Evolutionary conservation across 2,888 invertebrate genomes (phyloP).

Genomic region (Euzophera pinguis): DNA sequence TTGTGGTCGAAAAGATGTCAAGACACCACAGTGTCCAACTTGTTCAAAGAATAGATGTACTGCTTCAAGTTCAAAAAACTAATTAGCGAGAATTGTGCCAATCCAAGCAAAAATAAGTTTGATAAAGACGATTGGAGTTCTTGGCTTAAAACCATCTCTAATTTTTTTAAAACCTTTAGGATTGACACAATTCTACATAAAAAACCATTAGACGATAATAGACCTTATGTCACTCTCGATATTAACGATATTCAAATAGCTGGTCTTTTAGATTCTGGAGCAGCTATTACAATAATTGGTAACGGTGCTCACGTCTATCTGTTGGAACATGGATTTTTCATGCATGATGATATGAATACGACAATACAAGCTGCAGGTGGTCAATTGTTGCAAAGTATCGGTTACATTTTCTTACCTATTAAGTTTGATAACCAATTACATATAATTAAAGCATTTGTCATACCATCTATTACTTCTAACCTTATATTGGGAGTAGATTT

Average conservation of each 20-base stretch:
- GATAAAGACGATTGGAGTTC: neutral
- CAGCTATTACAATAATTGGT: neutral
- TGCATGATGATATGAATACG: no score
- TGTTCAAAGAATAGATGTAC: neutral
- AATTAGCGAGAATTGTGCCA: neutral
- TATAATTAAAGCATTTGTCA: neutral
- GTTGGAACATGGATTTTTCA: neutral
- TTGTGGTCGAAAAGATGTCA: constrained; percentile 15
- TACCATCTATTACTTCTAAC: neutral
- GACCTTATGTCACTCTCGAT: neutral
- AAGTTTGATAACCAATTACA: neutral
- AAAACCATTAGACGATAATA: neutral
- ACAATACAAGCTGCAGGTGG: neutral
- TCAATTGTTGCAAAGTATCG: neutral
- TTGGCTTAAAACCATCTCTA: neutral
- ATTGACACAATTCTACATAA: neutral
- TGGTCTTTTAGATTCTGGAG: neutral
- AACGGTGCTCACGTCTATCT: neutral
- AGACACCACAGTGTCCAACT: neutral
- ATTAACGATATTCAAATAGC: neutral
- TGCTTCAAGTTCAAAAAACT: neutral
- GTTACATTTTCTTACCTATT: neutral
- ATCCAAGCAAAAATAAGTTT: neutral
- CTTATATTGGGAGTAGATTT: neutral
- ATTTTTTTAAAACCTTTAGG: neutral